phyloP scores from a whole-genome alignment of 2,797 vertebrate genomes.

The Sparus aurata region DNA sequence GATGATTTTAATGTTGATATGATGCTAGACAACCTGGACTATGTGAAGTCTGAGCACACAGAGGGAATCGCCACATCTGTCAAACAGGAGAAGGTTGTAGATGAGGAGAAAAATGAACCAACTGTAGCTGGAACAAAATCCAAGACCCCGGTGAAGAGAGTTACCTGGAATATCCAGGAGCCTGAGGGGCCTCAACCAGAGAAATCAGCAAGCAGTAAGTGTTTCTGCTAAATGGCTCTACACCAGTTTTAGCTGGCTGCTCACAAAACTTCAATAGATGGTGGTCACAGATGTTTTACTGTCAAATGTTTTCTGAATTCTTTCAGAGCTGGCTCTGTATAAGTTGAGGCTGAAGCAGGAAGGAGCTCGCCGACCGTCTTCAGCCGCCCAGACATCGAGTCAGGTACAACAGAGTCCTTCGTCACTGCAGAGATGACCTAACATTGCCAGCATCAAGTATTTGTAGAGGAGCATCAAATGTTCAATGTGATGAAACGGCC shows the following conservation, averaged over 20 bases:
- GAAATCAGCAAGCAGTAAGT: slow-evolving; percentile 88
- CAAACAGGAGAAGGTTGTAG: slow-evolving; percentile 55
- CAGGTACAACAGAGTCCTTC: slow-evolving; percentile 78
- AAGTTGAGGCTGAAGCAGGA: slow-evolving; percentile 89
- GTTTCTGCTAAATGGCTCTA: background rate
- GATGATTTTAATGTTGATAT: slow-evolving; percentile 84
- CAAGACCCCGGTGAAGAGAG: slow-evolving; percentile 92
- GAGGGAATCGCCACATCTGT: slow-evolving; percentile 25
- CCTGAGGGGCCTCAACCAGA: slow-evolving; percentile 80
- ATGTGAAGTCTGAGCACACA: slow-evolving; percentile 71
- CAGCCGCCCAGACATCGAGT: slow-evolving; percentile 70
- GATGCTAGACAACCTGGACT: slow-evolving; percentile 84
- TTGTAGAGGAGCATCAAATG: background rate
- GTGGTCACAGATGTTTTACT: background rate
- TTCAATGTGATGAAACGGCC: slow-evolving; percentile 31
- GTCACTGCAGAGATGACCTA: background rate
- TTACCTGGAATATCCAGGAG: slow-evolving; percentile 98
- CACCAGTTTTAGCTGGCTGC: background rate
- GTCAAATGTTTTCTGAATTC: slow-evolving; percentile 12
- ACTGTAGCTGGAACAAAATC: slow-evolving; percentile 79
- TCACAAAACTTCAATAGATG: background rate
- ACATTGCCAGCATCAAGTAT: background rate
- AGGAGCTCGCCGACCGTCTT: slow-evolving; percentile 86
- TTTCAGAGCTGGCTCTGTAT: slow-evolving; percentile 88
- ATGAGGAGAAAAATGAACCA: slow-evolving; percentile 65